Base-by-base conservation (phyloP, 2,113 vertebrate genomes). In the Odontophorus gujanensis region DNA sequence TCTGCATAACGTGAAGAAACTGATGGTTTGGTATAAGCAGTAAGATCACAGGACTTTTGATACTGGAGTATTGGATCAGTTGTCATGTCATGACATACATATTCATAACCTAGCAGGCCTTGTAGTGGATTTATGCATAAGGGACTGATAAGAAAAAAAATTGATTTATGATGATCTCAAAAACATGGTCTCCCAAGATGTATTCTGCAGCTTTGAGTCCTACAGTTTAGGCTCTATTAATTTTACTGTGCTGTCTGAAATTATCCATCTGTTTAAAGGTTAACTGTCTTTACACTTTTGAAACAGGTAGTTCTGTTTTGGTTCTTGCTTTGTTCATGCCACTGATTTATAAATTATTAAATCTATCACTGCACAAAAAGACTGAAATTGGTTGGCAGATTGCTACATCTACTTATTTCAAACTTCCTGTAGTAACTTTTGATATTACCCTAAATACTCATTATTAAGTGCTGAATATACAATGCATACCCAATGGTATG, bases 261-360 rank as follows among this genome's bases (percentile, higher is more conserved):
- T 98, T 98, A 98, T 98, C 98, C 98, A 98, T 98, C 98, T 98
- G 98, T 98, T 98, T 98, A 98, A 98, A 99, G 98, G 98, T 99
- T 98, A 98, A 98, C 97, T 98, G 98, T 98, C 98, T 98, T 97
- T 96, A 97, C 97, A 97, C 97, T 97, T 97, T 96, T 93, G 98
- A 98, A 98, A 98, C 98, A 97, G 97, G 95, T 96, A 97, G 98
- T 95, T 98, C 98, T 98, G 97, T 98, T 98, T 98, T 87, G 96
- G 92, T 98, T 98, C 96, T 97, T 97, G 96, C 95, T 97, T 97
- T 97, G 96, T 96, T 94, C 93, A 75, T 93, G 89, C 93, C 92
- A 95, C 95, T 96, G 97, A 97, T 98, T 97, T 97, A 97, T 97
- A 97, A 97, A 97, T 97, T 95, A 92, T 92, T 93, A 91, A 95